Percentiles rank a stretch among this genome's conserved stretches.
phyloP scores from a whole-genome alignment of 2,888 invertebrate species.

The Alentia gelatinosa region DNA sequence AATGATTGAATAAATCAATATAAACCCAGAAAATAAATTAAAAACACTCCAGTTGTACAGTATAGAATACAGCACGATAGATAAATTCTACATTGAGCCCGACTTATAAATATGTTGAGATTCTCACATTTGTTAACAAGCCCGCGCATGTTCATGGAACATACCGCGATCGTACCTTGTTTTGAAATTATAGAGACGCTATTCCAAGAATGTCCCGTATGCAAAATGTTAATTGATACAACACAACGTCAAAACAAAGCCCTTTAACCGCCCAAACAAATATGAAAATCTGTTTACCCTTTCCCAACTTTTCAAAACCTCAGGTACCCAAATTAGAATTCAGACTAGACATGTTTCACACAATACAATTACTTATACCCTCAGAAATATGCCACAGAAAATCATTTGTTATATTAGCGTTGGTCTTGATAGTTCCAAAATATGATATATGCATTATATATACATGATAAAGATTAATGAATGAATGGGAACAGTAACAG shows the following conservation, averaged over 20 bases:
- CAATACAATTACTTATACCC: not conserved
- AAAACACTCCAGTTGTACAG: constrained; percentile 43
- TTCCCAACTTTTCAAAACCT: not conserved
- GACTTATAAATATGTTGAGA: constrained; percentile 19
- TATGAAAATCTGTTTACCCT: not conserved
- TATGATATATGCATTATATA: constrained; percentile 22
- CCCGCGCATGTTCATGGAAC: not conserved
- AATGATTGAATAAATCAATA: constrained; percentile 3
- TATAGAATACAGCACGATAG: constrained; percentile 19
- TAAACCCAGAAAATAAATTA: constrained; percentile 28
- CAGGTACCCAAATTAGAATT: not conserved
- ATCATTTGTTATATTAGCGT: constrained; percentile 6
- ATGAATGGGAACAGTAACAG: constrained; percentile 37
- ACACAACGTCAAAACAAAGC: not conserved
- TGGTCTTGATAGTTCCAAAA: constrained; percentile 34
- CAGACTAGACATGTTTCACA: constrained; percentile 30
- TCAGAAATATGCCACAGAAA: not conserved
- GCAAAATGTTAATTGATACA: not conserved
- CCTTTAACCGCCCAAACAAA: not conserved
- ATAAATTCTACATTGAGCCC: constrained; percentile 41
- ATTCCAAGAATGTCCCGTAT: not conserved
- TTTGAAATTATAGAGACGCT: not conserved
- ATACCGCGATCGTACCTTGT: not conserved
- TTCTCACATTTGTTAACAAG: not conserved
- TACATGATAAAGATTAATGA: constrained; percentile 39